Evolutionary conservation across 1,140 invertebrate species (phyloP).

Genomic region (Penaeus japonicus): DNA sequence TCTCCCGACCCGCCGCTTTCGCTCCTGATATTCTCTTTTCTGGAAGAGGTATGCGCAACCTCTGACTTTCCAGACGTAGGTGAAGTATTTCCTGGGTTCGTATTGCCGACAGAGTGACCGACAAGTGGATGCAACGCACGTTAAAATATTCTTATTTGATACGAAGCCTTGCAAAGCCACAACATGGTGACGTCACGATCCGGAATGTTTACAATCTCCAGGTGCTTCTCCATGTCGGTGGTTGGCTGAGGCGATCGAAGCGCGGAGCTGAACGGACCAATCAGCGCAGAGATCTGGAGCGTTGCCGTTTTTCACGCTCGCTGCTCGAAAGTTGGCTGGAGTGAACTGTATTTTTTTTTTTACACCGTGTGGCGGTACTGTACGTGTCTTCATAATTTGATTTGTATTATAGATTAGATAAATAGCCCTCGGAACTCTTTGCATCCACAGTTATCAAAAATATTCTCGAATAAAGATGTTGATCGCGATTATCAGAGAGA

Average conservation of each 20-base stretch:
- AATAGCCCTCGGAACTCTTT: background rate
- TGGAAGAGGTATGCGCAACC: no score
- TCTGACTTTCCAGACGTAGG: no score
- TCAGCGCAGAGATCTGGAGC: conserved; percentile 52
- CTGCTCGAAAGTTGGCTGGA: conserved; percentile 41
- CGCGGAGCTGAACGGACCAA: conserved; percentile 47
- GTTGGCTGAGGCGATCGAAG: conserved; percentile 56
- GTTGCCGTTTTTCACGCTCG: conserved; percentile 55
- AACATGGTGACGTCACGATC: conserved; percentile 55
- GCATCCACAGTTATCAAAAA: background rate
- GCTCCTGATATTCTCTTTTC: background rate
- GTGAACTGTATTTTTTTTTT: conserved; percentile 40
- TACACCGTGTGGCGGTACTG: conserved; percentile 43
- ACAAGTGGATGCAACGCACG: no score
- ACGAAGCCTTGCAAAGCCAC: conserved; percentile 34
- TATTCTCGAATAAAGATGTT: background rate
- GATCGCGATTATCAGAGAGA: background rate
- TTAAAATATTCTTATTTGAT: conserved; percentile 2
- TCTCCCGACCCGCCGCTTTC: background rate
- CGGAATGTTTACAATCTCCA: conserved; percentile 50
- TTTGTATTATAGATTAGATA: conserved; percentile 15
- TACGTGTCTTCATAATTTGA: conserved; percentile 45
- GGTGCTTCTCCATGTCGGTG: conserved; percentile 46
- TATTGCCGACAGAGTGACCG: no score
- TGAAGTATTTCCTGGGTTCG: no score